Conservation (phyloP, 2,113 vertebrate genomes). For the Eptatretus burgeri region DNA sequence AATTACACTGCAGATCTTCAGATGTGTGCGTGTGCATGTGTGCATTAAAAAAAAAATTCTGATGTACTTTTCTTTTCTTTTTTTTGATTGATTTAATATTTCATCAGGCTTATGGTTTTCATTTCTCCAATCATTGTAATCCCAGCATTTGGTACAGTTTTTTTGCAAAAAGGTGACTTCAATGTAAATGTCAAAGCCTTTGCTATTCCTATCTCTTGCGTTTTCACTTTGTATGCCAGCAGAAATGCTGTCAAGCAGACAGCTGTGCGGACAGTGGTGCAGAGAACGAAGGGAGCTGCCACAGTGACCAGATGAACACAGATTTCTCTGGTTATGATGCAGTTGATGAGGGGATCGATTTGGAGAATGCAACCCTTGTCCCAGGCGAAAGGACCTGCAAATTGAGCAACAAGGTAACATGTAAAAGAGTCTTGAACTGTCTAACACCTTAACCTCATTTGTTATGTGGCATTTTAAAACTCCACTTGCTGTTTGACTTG, state of each 20-base stretch:
- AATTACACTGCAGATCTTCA: no score
- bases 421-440: no score
- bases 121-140: background rate
- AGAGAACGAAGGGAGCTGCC: slow-evolving; percentile 96
- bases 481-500: no score
- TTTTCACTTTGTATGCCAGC: slow-evolving; percentile 2
- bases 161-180: background rate
- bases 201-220: background rate
- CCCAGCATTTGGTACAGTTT: background rate
- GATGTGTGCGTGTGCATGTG: no score
- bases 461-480: no score
- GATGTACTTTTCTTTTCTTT: background rate
- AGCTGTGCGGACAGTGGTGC: slow-evolving; percentile 95
- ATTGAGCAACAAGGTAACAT: slow-evolving; percentile 18
- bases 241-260: slow-evolving; percentile 96
- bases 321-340: slow-evolving; percentile 88
- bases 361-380: slow-evolving; percentile 38
- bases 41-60: background rate
- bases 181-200: background rate
- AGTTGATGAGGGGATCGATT: slow-evolving; percentile 87
- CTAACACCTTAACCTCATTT: no score
- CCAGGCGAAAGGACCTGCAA: slow-evolving; percentile 45
- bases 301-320: slow-evolving; percentile 97
- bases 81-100: background rate
- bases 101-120: slow-evolving; percentile 7